Evolutionary conservation across 2,797 vertebrate species (phyloP).

Genomic region (Phataginus tricuspis): DNA sequence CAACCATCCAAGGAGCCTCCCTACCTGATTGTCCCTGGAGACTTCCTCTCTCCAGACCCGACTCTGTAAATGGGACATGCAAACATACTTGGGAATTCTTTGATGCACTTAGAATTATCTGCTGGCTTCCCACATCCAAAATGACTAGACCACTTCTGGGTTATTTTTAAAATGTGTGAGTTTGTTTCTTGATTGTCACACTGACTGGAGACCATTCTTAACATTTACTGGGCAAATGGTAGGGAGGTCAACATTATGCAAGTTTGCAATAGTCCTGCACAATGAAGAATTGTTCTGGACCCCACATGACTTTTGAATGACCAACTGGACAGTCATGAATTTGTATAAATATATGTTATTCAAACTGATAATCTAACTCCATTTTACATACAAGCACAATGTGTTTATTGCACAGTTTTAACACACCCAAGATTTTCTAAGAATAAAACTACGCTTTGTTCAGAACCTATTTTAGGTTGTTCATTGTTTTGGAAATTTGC

Average conservation of each 20-base stretch:
- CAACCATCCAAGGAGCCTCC: background rate
- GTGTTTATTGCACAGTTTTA: background rate
- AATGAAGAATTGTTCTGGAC: background rate
- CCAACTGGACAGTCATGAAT: background rate
- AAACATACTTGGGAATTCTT: background rate
- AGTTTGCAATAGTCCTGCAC: background rate
- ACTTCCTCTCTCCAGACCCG: background rate
- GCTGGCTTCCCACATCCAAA: background rate
- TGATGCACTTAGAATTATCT: background rate
- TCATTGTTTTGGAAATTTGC: background rate
- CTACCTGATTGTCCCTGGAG: background rate
- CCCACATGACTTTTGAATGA: background rate
- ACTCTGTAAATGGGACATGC: background rate
- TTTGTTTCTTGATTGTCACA: background rate
- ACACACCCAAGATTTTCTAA: background rate
- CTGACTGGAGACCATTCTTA: background rate
- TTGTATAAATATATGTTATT: background rate
- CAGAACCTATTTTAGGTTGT: background rate
- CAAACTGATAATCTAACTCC: background rate
- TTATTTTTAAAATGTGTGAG: background rate
- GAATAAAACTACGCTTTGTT: background rate
- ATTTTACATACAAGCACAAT: background rate
- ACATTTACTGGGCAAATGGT: background rate
- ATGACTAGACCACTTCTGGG: background rate
- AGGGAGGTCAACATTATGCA: background rate